Evolutionary conservation across 1,140 invertebrate species (phyloP).

Genomic region (Eurosta solidaginis): DNA sequence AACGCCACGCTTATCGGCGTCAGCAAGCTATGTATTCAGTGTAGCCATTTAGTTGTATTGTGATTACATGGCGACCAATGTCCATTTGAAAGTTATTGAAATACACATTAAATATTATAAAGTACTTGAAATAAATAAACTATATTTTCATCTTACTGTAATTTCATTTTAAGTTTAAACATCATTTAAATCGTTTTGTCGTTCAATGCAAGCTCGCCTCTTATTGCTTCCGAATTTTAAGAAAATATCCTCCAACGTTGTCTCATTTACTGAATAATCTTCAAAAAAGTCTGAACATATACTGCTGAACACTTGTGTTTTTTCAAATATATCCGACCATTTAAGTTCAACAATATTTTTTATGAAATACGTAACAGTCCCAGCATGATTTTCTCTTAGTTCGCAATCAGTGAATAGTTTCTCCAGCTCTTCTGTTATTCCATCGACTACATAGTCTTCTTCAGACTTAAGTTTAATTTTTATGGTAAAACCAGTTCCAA

Average conservation of each 20-base stretch:
- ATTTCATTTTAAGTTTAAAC: no score
- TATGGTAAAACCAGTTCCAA: conserved; percentile 61
- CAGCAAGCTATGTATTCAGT: no score
- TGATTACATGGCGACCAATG: no score
- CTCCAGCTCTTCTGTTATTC: conserved; percentile 43
- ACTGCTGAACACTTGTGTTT: conserved; percentile 38
- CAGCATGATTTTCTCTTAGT: conserved; percentile 50
- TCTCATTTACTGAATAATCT: conserved; percentile 57
- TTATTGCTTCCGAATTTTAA: conserved; percentile 45
- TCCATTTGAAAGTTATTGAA: no score
- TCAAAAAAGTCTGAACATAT: conserved; percentile 39
- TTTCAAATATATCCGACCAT: conserved; percentile 54
- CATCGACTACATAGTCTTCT: conserved; percentile 40
- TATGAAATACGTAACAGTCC: conserved; percentile 52
- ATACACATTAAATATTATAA: no score
- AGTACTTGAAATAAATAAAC: no score
- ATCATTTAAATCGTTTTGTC: no score
- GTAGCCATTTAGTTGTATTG: no score
- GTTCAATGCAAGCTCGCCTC: no score
- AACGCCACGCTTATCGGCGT: no score
- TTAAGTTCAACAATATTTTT: conserved; percentile 39
- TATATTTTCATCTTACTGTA: no score
- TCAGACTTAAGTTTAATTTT: conserved; percentile 52
- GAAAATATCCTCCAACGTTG: conserved; percentile 57
- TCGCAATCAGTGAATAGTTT: conserved; percentile 39